Conservation (phyloP, 2,888 invertebrate species). For the Hofmannophila pseudospretella region DNA sequence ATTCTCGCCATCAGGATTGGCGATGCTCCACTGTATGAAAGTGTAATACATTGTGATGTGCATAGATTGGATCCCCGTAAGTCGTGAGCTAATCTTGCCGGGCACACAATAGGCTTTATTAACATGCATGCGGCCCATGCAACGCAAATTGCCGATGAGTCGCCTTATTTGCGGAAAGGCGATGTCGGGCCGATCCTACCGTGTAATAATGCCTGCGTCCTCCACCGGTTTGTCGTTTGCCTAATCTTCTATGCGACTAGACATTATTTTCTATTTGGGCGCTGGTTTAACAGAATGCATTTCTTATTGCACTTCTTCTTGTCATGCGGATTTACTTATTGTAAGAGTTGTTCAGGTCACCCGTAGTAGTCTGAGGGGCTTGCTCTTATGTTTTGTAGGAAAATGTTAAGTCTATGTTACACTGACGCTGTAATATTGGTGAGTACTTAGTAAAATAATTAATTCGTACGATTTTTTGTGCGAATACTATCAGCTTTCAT, state of each 20-base stretch:
- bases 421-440: too few species aligned
- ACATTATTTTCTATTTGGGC: neutral
- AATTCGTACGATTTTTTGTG: too few species aligned
- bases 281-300: neutral
- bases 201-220: constrained; percentile 6
- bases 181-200: constrained; percentile 1
- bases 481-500: constrained; percentile 6
- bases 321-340: too few species aligned
- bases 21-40: too few species aligned
- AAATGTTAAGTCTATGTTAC: too few species aligned
- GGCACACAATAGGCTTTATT: constrained; percentile 68
- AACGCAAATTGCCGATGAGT: constrained; percentile 65
- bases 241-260: neutral
- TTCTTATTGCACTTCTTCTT: neutral
- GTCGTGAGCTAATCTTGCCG: constrained; percentile 47
- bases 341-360: too few species aligned
- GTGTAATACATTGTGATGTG: too few species aligned
- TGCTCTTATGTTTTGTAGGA: too few species aligned
- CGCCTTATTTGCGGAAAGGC: constrained; percentile 29
- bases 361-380: too few species aligned
- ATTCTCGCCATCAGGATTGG: too few species aligned
- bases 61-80: constrained; percentile 10
- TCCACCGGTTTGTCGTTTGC: constrained; percentile 7
- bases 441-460: too few species aligned
- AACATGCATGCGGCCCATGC: constrained; percentile 53